Base-by-base conservation (phyloP, 2,113 vertebrate genomes). In the Plecturocebus donacophilus region DNA sequence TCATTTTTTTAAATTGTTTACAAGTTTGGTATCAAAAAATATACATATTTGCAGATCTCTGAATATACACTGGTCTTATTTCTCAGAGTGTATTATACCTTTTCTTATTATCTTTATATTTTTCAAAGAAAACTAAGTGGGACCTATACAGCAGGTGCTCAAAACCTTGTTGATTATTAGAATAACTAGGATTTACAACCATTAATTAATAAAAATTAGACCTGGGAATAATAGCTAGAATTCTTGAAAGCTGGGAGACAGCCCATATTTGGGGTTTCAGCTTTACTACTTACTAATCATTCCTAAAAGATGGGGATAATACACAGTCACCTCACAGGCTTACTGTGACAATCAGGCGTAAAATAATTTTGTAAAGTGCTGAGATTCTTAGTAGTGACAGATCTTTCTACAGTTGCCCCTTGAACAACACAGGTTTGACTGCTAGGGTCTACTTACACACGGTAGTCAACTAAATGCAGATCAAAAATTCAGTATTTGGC, bases 1-100 rank as follows among this genome's bases (percentile, higher is more conserved):
- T 96, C 92, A 96, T 87, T 97, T 90, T 97, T 96, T 66, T 3
- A 35, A 94, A 90, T 47, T 97, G 92, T 96, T 96, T 97, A 96
- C 77, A 90, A 96, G 80, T 38, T 76, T n/a, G 13, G 61, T 8
- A 38, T 35, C 5, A 30, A 70, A 76, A 70, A 58, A 54, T 14
- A 38, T 16, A 49, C 58, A 52, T 52, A 88, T 91, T 80, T 90
- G 6, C 35, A 87, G 79, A 81, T 32, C 45, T 56, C 16, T 92
- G 73, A 76, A 83, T 75, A 71, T 11, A 35, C 42, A 52, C 38
- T 42, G 40, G 20, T 90, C 87, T 90, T 76, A 82, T 90, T 97
- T 96, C 80, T 91, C 42, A 14, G 19, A 40, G 27, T 21, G 27
- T n/a, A 8, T 16, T 27, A 81, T 38, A 76, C 32, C 49, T 73